Base-by-base conservation (phyloP, 1,140 invertebrate species). In the Aphelinus atriplicis region DNA sequence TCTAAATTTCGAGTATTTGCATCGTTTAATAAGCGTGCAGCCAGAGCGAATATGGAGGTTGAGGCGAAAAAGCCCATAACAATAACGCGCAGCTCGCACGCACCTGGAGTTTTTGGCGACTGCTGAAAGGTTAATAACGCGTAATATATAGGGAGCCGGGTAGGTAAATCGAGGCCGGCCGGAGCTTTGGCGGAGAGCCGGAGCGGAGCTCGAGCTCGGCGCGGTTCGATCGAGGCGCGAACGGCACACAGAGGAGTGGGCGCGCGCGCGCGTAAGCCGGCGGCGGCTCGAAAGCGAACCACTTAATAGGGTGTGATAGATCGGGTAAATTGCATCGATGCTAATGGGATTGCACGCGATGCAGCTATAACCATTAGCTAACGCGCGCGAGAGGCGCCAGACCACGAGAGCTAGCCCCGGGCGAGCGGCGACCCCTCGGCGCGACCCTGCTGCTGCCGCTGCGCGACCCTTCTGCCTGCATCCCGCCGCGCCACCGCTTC, bases 301-400 rank as follows among this genome's bases (percentile, higher is more conserved):
- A 83, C 84, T 86, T 88, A 87, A 88, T 87, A 87, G 86, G 86
- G 85, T 87, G 86, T 87, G 86, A 88, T 87, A 88, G 86, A 88
- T 88, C 86, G 86, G 85, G 83, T 86, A 88, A 88, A 88, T 87
- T 87, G 86, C 86, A 86, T 88, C 85, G 84, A 84, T 85, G 86
- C 86, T 87, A 88, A 88, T 88, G 86, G 86, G 86, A 88, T 87
- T 88, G 86, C 86, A 85, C 85, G 85, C 86, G 86, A 87, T 85
- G 85, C 85, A 83, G 84, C 86, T 86, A 87, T 88, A 87, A 88
- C 85, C 85, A 87, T 87, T 88, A 87, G 81, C 83, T 53, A 53
- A 53, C 51, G 51, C 4, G 9, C 51, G 66, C 53, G 42, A 2
- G 26, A 76, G 69, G 75, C 68, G 69, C 69, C 75, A 51, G 64